These are phyloP conservation scores for Mercenaria mercenaria DNA, from an alignment of 1,140 invertebrate genomes.

Conservation along the genomic window DNA sequence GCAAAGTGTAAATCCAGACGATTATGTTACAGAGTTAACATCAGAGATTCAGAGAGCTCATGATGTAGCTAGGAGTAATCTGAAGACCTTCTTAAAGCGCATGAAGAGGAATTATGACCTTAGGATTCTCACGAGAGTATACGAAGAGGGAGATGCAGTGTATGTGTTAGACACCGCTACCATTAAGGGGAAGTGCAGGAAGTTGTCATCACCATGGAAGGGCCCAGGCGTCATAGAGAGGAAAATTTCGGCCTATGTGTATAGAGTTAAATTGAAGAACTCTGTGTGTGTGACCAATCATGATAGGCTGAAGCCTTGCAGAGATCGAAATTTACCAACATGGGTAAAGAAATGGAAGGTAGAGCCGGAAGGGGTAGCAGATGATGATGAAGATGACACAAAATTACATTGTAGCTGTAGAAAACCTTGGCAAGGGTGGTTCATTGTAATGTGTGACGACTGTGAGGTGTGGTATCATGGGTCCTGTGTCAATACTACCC, in stretches of 20 bases:
- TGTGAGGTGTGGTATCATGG: conserved; percentile 60
- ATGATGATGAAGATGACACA: not conserved
- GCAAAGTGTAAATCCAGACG: not conserved
- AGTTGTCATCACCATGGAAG: conserved; percentile 26
- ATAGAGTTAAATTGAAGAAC: not conserved
- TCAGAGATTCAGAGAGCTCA: conserved; percentile 13
- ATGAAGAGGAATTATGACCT: conserved; percentile 21
- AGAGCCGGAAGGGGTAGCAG: not conserved
- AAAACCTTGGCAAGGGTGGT: conserved; percentile 38
- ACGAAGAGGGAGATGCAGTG: not conserved
- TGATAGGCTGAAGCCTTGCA: not conserved
- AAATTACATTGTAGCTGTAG: conserved; percentile 14
- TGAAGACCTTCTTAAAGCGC: not conserved
- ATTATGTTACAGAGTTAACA: not conserved
- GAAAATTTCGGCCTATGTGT: not conserved
- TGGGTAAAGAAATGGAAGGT: not conserved
- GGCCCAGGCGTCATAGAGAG: not conserved
- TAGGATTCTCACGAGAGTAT: not conserved
- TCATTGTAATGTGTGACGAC: conserved; percentile 53
- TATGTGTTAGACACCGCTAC: conserved; percentile 12
- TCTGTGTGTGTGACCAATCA: not conserved
- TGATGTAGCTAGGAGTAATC: not conserved
- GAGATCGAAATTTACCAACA: not conserved
- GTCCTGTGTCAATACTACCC: conserved; percentile 30
- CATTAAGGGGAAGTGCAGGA: conserved; percentile 29